Base-by-base conservation (phyloP, 1,140 invertebrate species). In the Helicoverpa armigera region DNA sequence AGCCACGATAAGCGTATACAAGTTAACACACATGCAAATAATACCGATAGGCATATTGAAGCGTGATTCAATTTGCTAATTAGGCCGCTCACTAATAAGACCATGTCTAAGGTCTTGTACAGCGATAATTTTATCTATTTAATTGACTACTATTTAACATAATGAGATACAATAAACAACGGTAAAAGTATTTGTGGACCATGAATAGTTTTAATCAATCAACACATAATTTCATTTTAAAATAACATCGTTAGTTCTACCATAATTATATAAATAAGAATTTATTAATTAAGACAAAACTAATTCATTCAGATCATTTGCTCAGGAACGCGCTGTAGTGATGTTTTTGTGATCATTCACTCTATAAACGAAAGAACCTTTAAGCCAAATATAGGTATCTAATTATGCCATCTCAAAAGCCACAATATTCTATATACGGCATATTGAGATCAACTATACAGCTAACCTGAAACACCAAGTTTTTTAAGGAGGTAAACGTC, bases 21-120 rank as follows among this genome's bases (percentile, higher is more conserved):
- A 83, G 69, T 85, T 72, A 82, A 83, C 82, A 84, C 73, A 83
- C 67, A 82, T 67, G 80, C 82, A 75, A 81, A 83, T 83, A 81
- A 83, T 81, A 77, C 65, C 56, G 79, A 83, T 81, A 84, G 63
- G 60, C 82, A 70, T 76, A 72, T 74, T 86, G 81, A 82, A 65
- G 80, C 70, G 74, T 83, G 83, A 85, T 86, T 86, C 83, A 82
- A 80, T 85, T 83, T 84, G 86, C 86, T 89, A 89, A 89, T 89
- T 86, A 84, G 82, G 72, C 58, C 85, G 81, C 63, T 65, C 69
- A 82, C 80, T 85, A 78, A 83, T 83, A 85, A 84, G 82, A 80
- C 58, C 74, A 73, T 77, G 82, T 78, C 82, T 69, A 79, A 86
- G 82, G 80, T 86, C 82, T 82, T 63, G 53, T 69, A 79, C 43